These are phyloP conservation scores for Protosalanx chinensis DNA, from an alignment of 2,797 vertebrate genomes.

Conservation along the genomic window DNA sequence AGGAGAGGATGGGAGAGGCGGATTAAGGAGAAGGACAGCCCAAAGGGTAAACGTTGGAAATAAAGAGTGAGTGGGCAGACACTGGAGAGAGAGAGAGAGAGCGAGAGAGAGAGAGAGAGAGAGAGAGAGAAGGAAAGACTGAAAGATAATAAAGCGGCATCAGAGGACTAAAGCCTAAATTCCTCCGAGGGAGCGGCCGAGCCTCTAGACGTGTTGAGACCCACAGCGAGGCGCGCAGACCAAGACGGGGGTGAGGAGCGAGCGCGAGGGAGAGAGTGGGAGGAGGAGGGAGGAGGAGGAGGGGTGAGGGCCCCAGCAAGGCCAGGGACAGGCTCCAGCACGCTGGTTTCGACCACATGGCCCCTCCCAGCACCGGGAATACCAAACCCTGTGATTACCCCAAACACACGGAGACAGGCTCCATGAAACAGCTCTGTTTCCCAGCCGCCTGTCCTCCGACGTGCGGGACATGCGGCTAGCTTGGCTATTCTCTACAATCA, in stretches of 20 bases:
- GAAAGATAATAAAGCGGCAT: slow-evolving; percentile 2
- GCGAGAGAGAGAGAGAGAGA: not conserved
- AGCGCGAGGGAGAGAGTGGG: not conserved
- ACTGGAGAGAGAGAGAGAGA: not conserved
- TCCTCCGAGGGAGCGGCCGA: slow-evolving; percentile 65
- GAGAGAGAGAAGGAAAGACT: slow-evolving; percentile 22
- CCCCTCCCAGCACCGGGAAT: slow-evolving; percentile 71
- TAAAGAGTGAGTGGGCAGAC: not conserved
- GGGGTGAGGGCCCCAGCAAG: slow-evolving; percentile 46
- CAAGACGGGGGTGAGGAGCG: slow-evolving; percentile 2
- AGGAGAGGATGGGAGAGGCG: slow-evolving; percentile 24
- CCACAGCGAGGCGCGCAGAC: slow-evolving; percentile 38
- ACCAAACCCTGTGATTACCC: slow-evolving; percentile 79
- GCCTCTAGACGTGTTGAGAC: slow-evolving; percentile 67
- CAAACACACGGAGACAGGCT: slow-evolving; percentile 63
- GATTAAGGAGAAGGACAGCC: slow-evolving; percentile 28
- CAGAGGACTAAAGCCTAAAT: slow-evolving; percentile 43
- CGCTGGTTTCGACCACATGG: slow-evolving; percentile 74
- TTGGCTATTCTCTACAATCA: slow-evolving; percentile 10
- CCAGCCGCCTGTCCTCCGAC: slow-evolving; percentile 45
- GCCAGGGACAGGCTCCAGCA: slow-evolving; percentile 69
- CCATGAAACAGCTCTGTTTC: slow-evolving; percentile 52
- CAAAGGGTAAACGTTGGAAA: slow-evolving; percentile 25
- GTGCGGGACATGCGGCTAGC: slow-evolving; percentile 4
- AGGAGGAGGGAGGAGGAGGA: slow-evolving; percentile 48